A percentile compares a stretch with the other conserved stretches of the same genome.
Conservation (phyloP, 1,140 invertebrate genomes). For the Daktulosphaira vitifoliae region DNA sequence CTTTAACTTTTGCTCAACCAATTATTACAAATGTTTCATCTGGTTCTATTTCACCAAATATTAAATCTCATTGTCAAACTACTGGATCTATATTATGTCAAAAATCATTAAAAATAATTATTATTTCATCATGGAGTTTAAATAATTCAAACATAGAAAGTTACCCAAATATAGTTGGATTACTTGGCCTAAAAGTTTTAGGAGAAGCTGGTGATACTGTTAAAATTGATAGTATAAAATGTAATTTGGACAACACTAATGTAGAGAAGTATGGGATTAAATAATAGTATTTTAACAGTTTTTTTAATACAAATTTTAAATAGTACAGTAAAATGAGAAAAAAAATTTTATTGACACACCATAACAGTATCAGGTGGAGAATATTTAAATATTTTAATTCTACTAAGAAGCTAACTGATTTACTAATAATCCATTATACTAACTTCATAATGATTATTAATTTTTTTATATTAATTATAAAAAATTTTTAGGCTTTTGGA, state of each 20-base stretch:
- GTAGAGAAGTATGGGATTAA: constrained; percentile 18
- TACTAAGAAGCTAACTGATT: too few species aligned
- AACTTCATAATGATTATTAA: too few species aligned
- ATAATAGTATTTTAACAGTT: neutral
- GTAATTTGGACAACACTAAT: constrained; percentile 22
- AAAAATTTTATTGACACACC: too few species aligned
- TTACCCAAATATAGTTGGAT: constrained; percentile 38
- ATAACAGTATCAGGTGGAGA: too few species aligned
- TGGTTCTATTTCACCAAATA: constrained; percentile 3
- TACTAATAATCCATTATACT: too few species aligned
- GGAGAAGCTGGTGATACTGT: constrained; percentile 42
- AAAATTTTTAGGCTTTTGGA: constrained; percentile 27
- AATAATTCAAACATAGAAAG: constrained; percentile 8
- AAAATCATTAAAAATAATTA: constrained; percentile 34
- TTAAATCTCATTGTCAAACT: constrained; percentile 17
- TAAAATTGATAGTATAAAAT: constrained; percentile 37
- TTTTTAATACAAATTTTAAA: constrained; percentile 33
- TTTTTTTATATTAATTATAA: too few species aligned
- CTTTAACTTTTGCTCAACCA: constrained; percentile 37
- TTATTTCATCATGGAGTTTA: constrained; percentile 37
- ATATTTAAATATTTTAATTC: too few species aligned
- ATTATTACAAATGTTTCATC: constrained; percentile 14
- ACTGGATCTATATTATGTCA: constrained; percentile 38
- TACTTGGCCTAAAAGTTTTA: constrained; percentile 50
- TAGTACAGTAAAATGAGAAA: constrained; percentile 10